Evolutionary conservation across 2,888 invertebrate species (phyloP), one percentile per base, ranked within the genome.

Genomic region (Neoascia interrupta): DNA sequence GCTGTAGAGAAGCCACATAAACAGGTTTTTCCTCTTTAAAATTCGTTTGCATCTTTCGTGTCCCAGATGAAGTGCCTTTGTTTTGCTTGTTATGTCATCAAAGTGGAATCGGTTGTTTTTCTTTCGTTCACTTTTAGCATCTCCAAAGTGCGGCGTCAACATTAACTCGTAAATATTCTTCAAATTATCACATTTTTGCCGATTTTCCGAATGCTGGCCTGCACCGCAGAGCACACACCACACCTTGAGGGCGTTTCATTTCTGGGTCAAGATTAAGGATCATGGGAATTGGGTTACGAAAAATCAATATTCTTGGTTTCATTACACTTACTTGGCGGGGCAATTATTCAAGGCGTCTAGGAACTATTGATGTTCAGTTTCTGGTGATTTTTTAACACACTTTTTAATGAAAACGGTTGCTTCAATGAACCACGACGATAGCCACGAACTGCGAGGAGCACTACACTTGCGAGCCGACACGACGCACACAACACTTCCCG

Each of bases 21-120:
- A 54, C 64, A 45, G 36, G 18, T 36, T 15, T n/a, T 10, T 5
- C 11, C 15, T 21, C 10, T 3, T 6, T 34, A 8, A 11, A 21
- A 43, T 19, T n/a, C 8, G 13, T 3, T 19, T 13, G 28, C n/a
- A n/a, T n/a, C 8, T 26, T 13, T 19, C 11, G 18, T 18, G 21
- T 3, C 8, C 28, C 5, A 23, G 11, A 16, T 3, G 16, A 21
- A 11, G 16, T 21, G 36, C 45, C 28, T 37, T 39, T 23, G 28
- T 19, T 31, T 13, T 5, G 36, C 4, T 23, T 54, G 56, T 66
- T 66, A 66, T 66, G 54, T 66, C 66, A 66, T 56, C 54, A 39
- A 15, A 3, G 36, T 8, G 13, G 26, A 19, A 15, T 3, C 23
- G 18, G 23, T 28, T 26, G n/a, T 34, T 13, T 16, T 18, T 15